Evolutionary conservation across 2,797 vertebrate species (phyloP).

Genomic region (Malurus leucopterus): DNA sequence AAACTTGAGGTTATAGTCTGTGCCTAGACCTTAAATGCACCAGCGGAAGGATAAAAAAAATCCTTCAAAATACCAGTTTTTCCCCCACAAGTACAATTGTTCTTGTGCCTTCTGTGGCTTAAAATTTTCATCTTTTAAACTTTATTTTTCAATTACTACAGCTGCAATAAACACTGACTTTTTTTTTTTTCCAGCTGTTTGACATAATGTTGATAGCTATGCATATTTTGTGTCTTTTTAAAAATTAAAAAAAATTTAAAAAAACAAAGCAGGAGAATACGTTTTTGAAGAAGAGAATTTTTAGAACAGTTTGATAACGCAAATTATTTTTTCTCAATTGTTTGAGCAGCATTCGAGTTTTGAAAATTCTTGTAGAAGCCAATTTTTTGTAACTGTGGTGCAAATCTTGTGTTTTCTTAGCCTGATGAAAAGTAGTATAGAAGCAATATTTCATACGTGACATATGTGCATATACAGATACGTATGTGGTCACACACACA

Average conservation of each 20-base stretch:
- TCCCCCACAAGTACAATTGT: conserved; percentile 74
- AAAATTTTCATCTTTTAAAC: conserved; percentile 71
- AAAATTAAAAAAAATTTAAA: conserved; percentile 46
- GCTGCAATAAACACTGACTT: conserved; percentile 80
- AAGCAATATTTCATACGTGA: conserved; percentile 83
- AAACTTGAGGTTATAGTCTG: conserved; percentile 77
- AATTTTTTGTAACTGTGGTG: conserved; percentile 83
- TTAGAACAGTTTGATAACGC: conserved; percentile 85
- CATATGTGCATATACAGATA: conserved; percentile 65
- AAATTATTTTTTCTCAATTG: conserved; percentile 83
- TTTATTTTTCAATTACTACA: conserved; percentile 72
- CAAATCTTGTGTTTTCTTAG: conserved; percentile 82
- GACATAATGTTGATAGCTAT: conserved; percentile 80
- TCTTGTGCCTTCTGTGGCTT: conserved; percentile 84
- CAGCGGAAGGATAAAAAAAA: conserved; percentile 77
- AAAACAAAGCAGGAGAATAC: conserved; percentile 75
- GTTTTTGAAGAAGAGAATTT: conserved; percentile 85
- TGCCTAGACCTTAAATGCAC: conserved; percentile 81
- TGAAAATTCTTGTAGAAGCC: conserved; percentile 82
- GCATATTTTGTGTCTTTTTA: conserved; percentile 83
- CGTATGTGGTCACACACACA: conserved; percentile 41
- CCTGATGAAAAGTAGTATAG: conserved; percentile 82
- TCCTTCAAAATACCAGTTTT: conserved; percentile 79
- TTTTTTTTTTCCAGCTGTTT: conserved; percentile 73
- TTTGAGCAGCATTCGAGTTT: conserved; percentile 81